Evolutionary conservation across 2,888 invertebrate species (phyloP).

Genomic region (Agonopterix alstromeriana): DNA sequence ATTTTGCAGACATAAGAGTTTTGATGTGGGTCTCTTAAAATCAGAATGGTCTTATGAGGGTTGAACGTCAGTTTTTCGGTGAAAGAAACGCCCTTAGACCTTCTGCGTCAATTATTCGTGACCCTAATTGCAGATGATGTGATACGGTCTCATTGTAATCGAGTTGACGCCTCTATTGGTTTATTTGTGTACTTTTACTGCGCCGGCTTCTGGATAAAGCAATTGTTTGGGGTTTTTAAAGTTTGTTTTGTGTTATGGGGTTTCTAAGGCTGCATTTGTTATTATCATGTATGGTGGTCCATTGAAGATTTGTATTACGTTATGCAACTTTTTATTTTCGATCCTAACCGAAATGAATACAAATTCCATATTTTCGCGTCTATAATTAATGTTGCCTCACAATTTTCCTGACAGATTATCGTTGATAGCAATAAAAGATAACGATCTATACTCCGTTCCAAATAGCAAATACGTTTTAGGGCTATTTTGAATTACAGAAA

Average conservation of each 20-base stretch:
- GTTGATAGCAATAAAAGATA: too few relatives aligned
- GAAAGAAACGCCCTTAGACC: constrained; percentile 60
- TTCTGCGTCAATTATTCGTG: constrained; percentile 70
- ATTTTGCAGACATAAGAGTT: too few relatives aligned
- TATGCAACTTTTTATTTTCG: constrained; percentile 14
- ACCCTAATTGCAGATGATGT: constrained; percentile 75
- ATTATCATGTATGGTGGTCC: constrained; percentile 18
- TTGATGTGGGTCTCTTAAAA: too few relatives aligned
- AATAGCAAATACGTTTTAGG: too few relatives aligned
- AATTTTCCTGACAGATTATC: too few relatives aligned
- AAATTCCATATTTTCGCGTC: too few relatives aligned
- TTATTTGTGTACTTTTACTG: constrained; percentile 48
- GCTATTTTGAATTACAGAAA: too few relatives aligned
- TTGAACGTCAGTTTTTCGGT: constrained; percentile 52
- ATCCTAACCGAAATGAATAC: too few relatives aligned
- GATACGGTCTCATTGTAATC: constrained; percentile 59
- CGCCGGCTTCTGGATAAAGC: constrained; percentile 24
- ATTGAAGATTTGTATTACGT: constrained; percentile 25
- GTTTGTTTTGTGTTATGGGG: constrained; percentile 44
- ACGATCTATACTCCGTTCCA: too few relatives aligned
- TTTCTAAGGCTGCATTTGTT: constrained; percentile 21
- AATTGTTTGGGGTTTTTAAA: constrained; percentile 44
- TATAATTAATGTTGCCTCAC: too few relatives aligned
- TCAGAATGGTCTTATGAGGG: constrained; percentile 39
- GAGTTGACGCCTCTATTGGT: constrained; percentile 62